A percentile compares a stretch with the other conserved stretches of the same genome.
Conservation (phyloP, 2,888 invertebrate genomes). For the Cremastinae sp. region DNA sequence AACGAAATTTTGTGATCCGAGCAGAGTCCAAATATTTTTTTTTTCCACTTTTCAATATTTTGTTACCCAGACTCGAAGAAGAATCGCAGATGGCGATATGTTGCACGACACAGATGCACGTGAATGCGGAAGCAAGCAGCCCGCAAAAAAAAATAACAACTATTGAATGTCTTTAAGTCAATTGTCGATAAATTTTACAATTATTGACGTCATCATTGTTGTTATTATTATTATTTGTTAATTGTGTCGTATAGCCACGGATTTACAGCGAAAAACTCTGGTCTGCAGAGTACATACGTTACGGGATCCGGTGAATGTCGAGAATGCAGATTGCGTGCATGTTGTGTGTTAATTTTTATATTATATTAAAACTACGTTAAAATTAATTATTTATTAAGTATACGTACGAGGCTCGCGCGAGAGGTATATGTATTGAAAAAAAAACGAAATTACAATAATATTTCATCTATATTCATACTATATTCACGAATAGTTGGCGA, state of each 20-base stretch:
- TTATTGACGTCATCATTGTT: slow-evolving; percentile 25
- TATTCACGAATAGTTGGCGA: slow-evolving; percentile 30
- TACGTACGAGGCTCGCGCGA: no score
- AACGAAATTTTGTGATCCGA: neutral
- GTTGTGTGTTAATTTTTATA: slow-evolving; percentile 43
- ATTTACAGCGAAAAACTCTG: slow-evolving; percentile 22
- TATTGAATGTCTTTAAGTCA: slow-evolving; percentile 24
- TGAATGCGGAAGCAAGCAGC: slow-evolving; percentile 37
- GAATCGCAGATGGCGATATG: slow-evolving; percentile 35
- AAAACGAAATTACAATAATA: slow-evolving; percentile 1
- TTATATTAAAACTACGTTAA: slow-evolving; percentile 8
- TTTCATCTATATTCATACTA: neutral
- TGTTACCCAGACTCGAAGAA: slow-evolving; percentile 2
- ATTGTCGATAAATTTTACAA: neutral
- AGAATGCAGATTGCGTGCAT: slow-evolving; percentile 58
- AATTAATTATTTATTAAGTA: neutral
- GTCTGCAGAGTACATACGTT: slow-evolving; percentile 1
- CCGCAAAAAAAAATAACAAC: slow-evolving; percentile 1
- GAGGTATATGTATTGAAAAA: slow-evolving; percentile 5
- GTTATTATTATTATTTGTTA: slow-evolving; percentile 23
- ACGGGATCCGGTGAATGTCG: slow-evolving; percentile 52
- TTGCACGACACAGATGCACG: slow-evolving; percentile 56
- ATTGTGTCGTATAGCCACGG: neutral
- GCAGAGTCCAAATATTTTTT: neutral
- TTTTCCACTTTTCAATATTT: slow-evolving; percentile 7